Base-by-base conservation (phyloP, 2,888 invertebrate species). In the Nomada ferruginata region DNA sequence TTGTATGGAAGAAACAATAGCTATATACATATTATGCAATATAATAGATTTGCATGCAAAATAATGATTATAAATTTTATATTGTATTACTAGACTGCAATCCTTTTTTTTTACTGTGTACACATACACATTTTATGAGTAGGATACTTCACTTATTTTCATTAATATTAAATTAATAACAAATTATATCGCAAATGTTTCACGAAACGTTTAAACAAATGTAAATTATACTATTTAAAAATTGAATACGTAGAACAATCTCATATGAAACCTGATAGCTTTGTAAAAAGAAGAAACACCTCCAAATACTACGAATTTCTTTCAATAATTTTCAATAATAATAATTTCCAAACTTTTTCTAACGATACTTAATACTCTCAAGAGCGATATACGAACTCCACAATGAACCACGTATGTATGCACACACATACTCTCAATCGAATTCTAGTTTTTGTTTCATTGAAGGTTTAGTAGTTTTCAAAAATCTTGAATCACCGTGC, bases 371-470 rank as follows among this genome's bases (percentile, higher is more conserved):
- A 11, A 15, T 5, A 47, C 44, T 52, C 26, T 44, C 15, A 36
- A 13, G 18, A 65, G 11, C 42, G 42, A 76, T 18, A 36, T 57
- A 13, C 50, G 2, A 47, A 42, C 50, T 20, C 20, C 52, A 50
- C 26, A 36, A 68, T 15, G 50, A 50, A 60, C 23, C n/a, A 3
- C 26, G 11, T 44, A 47, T 47, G 47, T 47, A 15, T 47, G 47
- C 13, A 15, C 15, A 47, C 11, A 36, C 47, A 1, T 55, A 15
- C 18, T 47, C 29, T 4, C 15, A 63, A 70, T 63, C 20, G 13
- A 50, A 60, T 47, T 44, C 36, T 65, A 20, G 26, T 64, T 59
- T 70, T 70, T 55, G 64, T 59, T 50, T 60, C 50, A 13, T 10
- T 59, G 5, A n/a, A 42, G 7, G 18, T 61, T 55, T 26, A 2